Percentiles rank a stretch among this genome's conserved stretches.
Conservation (phyloP, 2,888 invertebrate genomes). For the Apodemia zela region DNA sequence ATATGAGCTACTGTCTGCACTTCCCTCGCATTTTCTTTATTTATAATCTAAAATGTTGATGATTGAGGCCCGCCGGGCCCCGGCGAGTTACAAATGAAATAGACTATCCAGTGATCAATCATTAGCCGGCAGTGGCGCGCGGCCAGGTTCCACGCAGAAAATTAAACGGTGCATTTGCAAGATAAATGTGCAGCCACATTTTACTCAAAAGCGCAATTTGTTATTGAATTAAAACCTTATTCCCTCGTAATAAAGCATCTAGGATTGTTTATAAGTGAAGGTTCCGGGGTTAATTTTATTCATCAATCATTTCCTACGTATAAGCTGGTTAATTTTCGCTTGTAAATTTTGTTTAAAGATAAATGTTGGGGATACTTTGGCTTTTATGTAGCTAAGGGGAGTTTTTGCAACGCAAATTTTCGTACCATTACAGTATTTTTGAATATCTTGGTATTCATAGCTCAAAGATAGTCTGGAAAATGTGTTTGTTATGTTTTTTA, state of each 20-base stretch:
- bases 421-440: background rate
- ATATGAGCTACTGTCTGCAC: no score
- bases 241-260: slow-evolving; percentile 12
- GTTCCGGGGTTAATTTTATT: slow-evolving; percentile 12
- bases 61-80: background rate
- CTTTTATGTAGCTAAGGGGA: background rate
- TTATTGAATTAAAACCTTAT: slow-evolving; percentile 10
- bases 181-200: slow-evolving; percentile 43
- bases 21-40: no score
- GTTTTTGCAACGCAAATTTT: background rate
- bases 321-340: slow-evolving; percentile 14
- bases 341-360: slow-evolving; percentile 16
- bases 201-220: slow-evolving; percentile 16
- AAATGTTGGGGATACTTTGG: slow-evolving; percentile 6
- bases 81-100: slow-evolving; percentile 23
- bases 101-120: slow-evolving; percentile 28
- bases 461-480: background rate
- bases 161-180: slow-evolving; percentile 55
- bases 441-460: background rate
- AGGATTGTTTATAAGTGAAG: slow-evolving; percentile 8
- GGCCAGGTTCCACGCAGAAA: slow-evolving; percentile 35
- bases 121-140: slow-evolving; percentile 27
- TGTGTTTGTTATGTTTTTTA: no score
- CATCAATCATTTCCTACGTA: slow-evolving; percentile 16
- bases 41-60: no score